These are phyloP conservation scores for Phalera bucephala DNA, from an alignment of 2,888 invertebrate species.

Conservation along the genomic window DNA sequence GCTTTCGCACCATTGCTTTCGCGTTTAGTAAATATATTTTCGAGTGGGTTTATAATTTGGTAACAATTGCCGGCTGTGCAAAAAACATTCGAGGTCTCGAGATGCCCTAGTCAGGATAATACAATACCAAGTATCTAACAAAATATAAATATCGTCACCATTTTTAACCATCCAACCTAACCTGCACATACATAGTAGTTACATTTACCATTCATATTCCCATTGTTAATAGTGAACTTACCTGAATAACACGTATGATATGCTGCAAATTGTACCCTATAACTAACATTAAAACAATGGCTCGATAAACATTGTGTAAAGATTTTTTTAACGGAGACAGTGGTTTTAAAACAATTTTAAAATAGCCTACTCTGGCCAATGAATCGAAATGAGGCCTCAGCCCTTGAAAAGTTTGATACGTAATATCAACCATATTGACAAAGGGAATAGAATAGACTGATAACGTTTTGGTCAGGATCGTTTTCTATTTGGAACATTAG, in stretches of 20 bases:
- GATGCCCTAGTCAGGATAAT: no score
- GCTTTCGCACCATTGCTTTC: no score
- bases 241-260: constrained; percentile 55
- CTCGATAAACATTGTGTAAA: constrained; percentile 45
- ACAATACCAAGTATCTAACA: no score
- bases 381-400: constrained; percentile 60
- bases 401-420: constrained; percentile 39
- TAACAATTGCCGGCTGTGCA: no score
- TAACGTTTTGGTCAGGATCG: neutral
- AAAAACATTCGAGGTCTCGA: no score
- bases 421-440: constrained; percentile 17
- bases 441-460: neutral
- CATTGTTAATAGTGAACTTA: constrained; percentile 22
- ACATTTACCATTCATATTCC: no score
- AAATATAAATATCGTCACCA: no score
- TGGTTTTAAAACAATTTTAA: constrained; percentile 47
- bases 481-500: neutral
- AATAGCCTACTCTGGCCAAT: constrained; percentile 57
- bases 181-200: no score
- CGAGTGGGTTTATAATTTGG: no score
- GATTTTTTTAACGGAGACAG: constrained; percentile 29
- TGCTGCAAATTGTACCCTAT: constrained; percentile 62
- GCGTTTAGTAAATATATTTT: no score
- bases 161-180: no score
- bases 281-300: constrained; percentile 42